These are phyloP conservation scores for Halichoeres trimaculatus DNA, from an alignment of 2,113 vertebrate genomes.

Conservation along the genomic window DNA sequence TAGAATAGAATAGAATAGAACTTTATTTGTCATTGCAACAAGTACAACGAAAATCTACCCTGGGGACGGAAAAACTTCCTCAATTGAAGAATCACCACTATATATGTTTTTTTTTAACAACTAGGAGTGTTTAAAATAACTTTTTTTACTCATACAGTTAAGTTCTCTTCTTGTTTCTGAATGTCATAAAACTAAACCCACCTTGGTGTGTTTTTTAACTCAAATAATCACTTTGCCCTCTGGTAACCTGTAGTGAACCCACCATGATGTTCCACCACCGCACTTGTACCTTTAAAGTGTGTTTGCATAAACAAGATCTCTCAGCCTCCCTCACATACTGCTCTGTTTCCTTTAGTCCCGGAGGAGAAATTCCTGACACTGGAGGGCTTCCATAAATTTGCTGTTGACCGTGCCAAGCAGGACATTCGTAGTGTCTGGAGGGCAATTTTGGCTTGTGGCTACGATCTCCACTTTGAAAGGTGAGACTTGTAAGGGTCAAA, in stretches of 20 bases:
- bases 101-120: too few relatives aligned
- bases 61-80: too few relatives aligned
- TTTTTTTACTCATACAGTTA: too few relatives aligned
- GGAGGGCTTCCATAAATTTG: constrained; percentile 96
- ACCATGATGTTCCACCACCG: background rate
- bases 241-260: background rate
- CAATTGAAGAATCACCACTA: too few relatives aligned
- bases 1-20: too few relatives aligned
- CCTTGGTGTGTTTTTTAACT: too few relatives aligned
- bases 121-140: too few relatives aligned
- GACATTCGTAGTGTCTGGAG: constrained; percentile 98
- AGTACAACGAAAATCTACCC: too few relatives aligned
- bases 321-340: background rate
- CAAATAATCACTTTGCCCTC: background rate
- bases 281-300: background rate
- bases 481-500: constrained; percentile 57
- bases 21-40: too few relatives aligned
- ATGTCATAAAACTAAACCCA: too few relatives aligned
- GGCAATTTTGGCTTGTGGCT: constrained; percentile 94
- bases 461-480: constrained; percentile 98
- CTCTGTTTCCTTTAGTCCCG: constrained; percentile 81
- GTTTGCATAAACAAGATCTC: background rate
- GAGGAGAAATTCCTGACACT: constrained; percentile 96
- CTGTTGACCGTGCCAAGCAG: constrained; percentile 94
- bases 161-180: too few relatives aligned